Base-by-base conservation (phyloP, 2,888 invertebrate genomes). In the Drosophila anomalata region DNA sequence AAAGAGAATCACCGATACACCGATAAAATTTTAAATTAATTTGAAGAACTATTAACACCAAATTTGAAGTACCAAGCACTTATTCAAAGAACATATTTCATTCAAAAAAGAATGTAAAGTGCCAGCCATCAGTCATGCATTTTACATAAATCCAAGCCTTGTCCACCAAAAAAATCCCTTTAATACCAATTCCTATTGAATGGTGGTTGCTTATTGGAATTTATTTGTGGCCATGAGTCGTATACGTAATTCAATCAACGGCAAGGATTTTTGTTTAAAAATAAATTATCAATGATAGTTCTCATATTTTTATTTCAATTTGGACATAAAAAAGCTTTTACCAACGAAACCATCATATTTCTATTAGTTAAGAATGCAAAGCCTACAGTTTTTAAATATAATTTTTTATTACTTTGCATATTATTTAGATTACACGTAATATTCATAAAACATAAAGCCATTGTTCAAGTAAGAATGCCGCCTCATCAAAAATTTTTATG, bases 181-280 rank as follows among this genome's bases (percentile, higher is more conserved):
- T 31, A 1, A 20, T 31, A 42, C 29, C 39, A 17, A 50, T 26
- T 20, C 44, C 14, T 41, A 62, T 42, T 53, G 47, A 11, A 4
- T 9, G 20, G 26, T 2, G 0, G 11, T 36, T 36, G n/a, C 9
- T 9, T 33, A 17, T 39, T 39, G 29, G 22, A 44, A 31, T 26
- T 20, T 29, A 55, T 41, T 36, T 70, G 47, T 56, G 53, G 46
- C 53, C 44, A 44, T 39, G 51, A 12, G 56, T 36, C 73, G 46
- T 52, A 61, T 65, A 59, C 66, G 63, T 76, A 78, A 76, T 78
- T 65, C 53, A 78, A 77, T 76, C 73, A 75, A 66, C 58, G 50
- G 9, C 66, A 73, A 57, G 47, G 47, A 60, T 24, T 58, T 66
- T 66, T 53, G 50, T 48, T 58, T 56, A 47, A 56, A 67, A 72